phyloP scores from a whole-genome alignment of 2,797 vertebrate species.

The Cheracebus regulus region DNA sequence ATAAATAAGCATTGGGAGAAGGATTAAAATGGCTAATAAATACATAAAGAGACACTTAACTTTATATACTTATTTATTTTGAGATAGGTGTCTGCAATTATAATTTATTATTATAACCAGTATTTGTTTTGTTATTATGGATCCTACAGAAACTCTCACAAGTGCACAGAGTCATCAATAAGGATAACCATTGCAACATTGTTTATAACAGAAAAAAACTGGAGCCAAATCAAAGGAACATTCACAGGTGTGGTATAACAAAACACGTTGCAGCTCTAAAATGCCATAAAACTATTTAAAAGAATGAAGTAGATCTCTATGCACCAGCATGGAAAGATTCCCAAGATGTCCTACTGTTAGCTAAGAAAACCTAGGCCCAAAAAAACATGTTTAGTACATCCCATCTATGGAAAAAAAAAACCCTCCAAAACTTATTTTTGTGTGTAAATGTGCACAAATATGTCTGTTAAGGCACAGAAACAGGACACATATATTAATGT shows the following conservation, averaged over 20 bases:
- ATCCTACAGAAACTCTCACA: background rate
- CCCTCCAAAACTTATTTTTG: background rate
- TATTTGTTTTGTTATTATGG: background rate
- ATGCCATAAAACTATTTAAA: background rate
- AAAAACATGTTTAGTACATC: background rate
- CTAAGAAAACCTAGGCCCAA: background rate
- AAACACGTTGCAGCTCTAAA: background rate
- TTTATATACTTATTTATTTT: background rate
- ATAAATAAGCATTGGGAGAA: constrained; percentile 6
- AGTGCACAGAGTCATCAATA: background rate
- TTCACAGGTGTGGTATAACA: background rate
- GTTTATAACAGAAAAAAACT: background rate
- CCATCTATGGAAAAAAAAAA: background rate
- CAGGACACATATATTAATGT: background rate
- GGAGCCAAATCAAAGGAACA: background rate
- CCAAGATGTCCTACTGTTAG: background rate
- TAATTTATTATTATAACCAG: background rate
- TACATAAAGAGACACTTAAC: background rate
- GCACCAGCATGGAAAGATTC: background rate
- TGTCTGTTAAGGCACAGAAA: background rate
- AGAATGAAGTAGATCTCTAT: background rate
- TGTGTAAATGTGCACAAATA: background rate
- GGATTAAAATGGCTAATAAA: background rate
- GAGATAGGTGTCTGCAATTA: background rate
- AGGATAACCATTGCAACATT: background rate